These are phyloP conservation scores for Platycnemis pennipes DNA, from an alignment of 2,888 invertebrate genomes.

Conservation along the genomic window DNA sequence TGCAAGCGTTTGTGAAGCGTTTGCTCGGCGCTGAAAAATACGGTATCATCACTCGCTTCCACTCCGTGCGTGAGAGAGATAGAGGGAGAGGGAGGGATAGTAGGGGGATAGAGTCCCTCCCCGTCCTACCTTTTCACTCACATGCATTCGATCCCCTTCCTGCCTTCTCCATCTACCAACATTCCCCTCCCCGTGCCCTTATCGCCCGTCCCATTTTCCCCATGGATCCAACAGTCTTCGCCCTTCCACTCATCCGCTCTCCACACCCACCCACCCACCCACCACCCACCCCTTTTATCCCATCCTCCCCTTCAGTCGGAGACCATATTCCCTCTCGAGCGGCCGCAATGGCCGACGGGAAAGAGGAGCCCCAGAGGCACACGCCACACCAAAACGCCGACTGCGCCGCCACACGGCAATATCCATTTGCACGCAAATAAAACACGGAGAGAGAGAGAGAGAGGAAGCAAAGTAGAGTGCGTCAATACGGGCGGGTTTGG, in stretches of 20 bases:
- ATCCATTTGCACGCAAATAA: conserved; percentile 67
- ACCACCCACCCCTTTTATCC: background rate
- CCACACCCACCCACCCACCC: background rate
- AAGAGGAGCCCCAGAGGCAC: conserved; percentile 41
- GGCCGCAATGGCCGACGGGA: conserved; percentile 49
- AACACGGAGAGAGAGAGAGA: conserved; percentile 47
- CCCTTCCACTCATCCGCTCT: background rate
- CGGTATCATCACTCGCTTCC: background rate
- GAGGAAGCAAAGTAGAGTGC: conserved; percentile 49
- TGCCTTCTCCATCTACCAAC: background rate
- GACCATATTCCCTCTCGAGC: conserved; percentile 2
- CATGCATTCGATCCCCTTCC: background rate
- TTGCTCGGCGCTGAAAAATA: conserved; percentile 31
- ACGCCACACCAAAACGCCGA: conserved; percentile 41
- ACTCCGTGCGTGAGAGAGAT: background rate
- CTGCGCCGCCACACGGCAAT: conserved; percentile 62
- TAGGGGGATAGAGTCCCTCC: background rate
- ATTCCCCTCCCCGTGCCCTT: background rate
- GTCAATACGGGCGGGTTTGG: conserved; percentile 46
- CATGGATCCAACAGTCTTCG: background rate
- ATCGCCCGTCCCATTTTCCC: background rate
- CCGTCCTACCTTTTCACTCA: background rate
- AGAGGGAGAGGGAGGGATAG: background rate
- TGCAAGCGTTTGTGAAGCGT: conserved; percentile 9
- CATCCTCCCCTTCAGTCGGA: background rate